Evolutionary conservation across 2,888 invertebrate genomes (phyloP).

Genomic region (Conomelus anceps): DNA sequence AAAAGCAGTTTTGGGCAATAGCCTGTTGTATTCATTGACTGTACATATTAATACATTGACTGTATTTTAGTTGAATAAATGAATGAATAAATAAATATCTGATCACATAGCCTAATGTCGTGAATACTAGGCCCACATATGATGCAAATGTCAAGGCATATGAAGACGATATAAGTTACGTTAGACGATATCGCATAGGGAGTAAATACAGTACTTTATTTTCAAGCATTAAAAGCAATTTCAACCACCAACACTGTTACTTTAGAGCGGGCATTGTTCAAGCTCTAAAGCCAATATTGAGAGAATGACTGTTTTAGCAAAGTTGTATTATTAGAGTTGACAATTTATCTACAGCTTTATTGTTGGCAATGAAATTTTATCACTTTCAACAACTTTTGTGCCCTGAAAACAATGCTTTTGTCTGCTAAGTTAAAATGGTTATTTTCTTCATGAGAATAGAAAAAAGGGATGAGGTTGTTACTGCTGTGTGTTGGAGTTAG

Average conservation of each 20-base stretch:
- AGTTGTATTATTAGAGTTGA: background rate
- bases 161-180: too few species aligned
- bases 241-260: background rate
- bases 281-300: background rate
- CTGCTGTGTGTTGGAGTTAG: background rate
- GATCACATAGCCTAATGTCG: too few species aligned
- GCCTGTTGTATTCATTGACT: too few species aligned
- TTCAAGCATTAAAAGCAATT: background rate
- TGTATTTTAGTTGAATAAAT: too few species aligned
- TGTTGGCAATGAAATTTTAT: background rate
- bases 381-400: background rate
- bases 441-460: background rate
- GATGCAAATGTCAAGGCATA: too few species aligned
- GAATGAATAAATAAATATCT: too few species aligned
- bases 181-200: too few species aligned
- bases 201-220: background rate
- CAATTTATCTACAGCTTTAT: background rate
- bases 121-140: too few species aligned
- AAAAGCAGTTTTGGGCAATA: too few species aligned
- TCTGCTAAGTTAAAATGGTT: background rate
- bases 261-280: too few species aligned
- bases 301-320: background rate
- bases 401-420: background rate
- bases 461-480: background rate
- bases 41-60: too few species aligned